These are phyloP conservation scores for Dendroctonus ponderosae DNA, from an alignment of 1,140 invertebrate genomes.

Conservation along the genomic window DNA sequence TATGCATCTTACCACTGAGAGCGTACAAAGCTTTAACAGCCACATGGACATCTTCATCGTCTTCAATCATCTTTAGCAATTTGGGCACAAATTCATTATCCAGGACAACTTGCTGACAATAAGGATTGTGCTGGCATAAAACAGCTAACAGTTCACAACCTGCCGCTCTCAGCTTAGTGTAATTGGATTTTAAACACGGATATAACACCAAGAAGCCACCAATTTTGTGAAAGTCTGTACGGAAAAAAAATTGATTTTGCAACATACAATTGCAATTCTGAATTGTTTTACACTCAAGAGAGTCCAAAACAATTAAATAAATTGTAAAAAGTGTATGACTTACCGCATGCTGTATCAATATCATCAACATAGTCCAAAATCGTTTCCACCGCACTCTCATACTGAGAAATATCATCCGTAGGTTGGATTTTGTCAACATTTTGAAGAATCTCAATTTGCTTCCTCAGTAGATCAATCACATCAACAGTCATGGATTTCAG, in stretches of 20 bases:
- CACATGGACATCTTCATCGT: slow-evolving; percentile 58
- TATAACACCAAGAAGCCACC: slow-evolving; percentile 71
- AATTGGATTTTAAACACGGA: slow-evolving; percentile 62
- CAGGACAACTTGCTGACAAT: slow-evolving; percentile 66
- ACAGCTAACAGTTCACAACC: slow-evolving; percentile 69
- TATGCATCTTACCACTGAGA: slow-evolving; percentile 64
- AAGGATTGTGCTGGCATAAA: slow-evolving; percentile 77
- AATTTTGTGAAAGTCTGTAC: slow-evolving; percentile 76
- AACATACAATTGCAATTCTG: slow-evolving; percentile 2
- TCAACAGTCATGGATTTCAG: slow-evolving; percentile 65
- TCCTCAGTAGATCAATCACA: slow-evolving; percentile 62
- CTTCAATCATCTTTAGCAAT: slow-evolving; percentile 64
- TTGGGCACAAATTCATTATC: slow-evolving; percentile 63
- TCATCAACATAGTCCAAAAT: slow-evolving; percentile 66
- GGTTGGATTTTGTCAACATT: slow-evolving; percentile 51
- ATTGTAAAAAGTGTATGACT: slow-evolving; percentile 17
- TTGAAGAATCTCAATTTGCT: slow-evolving; percentile 59
- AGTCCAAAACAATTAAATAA: too few relatives aligned
- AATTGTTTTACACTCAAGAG: too few relatives aligned
- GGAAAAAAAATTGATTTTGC: slow-evolving; percentile 38
- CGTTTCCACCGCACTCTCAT: slow-evolving; percentile 58
- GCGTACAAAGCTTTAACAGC: slow-evolving; percentile 71
- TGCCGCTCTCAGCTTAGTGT: slow-evolving; percentile 60
- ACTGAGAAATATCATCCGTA: slow-evolving; percentile 57
- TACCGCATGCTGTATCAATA: slow-evolving; percentile 72